A percentile compares a stretch with the other conserved stretches of the same genome.
Evolutionary conservation across 1,140 invertebrate species (phyloP).

Genomic region (Drosophila carrolli): DNA sequence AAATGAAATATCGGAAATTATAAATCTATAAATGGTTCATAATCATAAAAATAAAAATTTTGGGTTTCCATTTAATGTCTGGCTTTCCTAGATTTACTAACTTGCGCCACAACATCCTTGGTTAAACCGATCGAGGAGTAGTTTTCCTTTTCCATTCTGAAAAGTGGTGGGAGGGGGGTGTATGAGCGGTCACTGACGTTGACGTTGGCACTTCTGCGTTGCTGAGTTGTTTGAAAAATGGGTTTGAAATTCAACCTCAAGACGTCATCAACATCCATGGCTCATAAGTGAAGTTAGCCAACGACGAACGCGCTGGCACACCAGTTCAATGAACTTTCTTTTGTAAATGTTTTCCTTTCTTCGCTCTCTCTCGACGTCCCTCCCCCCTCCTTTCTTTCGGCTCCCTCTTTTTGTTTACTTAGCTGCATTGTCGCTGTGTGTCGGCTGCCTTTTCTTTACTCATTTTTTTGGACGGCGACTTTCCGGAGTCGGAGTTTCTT

Average conservation of each 20-base stretch:
- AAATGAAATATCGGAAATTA: no score
- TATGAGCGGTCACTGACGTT: slow-evolving; percentile 25
- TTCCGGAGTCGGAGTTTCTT: slow-evolving; percentile 54
- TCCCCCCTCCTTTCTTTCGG: slow-evolving; percentile 9
- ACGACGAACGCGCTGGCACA: slow-evolving; percentile 41
- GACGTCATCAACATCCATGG: slow-evolving; percentile 41
- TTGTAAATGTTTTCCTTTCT: slow-evolving; percentile 78
- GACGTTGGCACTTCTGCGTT: slow-evolving; percentile 27
- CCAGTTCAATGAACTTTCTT: slow-evolving; percentile 75
- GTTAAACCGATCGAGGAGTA: slow-evolving; percentile 1
- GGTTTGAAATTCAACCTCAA: slow-evolving; percentile 50
- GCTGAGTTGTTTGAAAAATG: slow-evolving; percentile 18
- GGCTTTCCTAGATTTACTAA: not conserved
- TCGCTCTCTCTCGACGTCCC: slow-evolving; percentile 33
- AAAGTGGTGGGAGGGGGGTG: not conserved
- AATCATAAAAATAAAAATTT: no score
- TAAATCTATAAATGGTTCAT: no score
- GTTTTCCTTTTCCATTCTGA: slow-evolving; percentile 11
- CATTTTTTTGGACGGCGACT: slow-evolving; percentile 58
- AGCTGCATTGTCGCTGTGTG: slow-evolving; percentile 59
- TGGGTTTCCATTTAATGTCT: no score
- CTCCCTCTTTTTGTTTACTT: slow-evolving; percentile 67
- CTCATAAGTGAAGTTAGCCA: slow-evolving; percentile 67
- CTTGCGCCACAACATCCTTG: not conserved
- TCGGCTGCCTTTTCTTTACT: slow-evolving; percentile 32